Base-by-base conservation (phyloP, 2,113 vertebrate genomes). In the Bostrychus sinensis region DNA sequence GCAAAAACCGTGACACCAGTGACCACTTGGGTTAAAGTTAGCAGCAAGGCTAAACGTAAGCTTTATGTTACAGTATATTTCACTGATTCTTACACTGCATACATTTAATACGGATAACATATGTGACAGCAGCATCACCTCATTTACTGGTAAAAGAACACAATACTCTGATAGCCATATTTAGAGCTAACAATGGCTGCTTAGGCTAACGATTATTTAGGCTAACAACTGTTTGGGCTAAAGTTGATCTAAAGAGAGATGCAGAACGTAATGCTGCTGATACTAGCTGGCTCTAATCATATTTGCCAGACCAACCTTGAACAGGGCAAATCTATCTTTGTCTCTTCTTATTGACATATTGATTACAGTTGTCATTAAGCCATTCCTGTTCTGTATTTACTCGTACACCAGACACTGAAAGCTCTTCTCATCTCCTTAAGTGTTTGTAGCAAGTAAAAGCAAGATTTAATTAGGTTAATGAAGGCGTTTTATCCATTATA, bases 281-380 rank as follows among this genome's bases (percentile, higher is more conserved):
- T n/a, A n/a, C n/a, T n/a, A n/a, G n/a, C n/a, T n/a, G n/a, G n/a
- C n/a, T n/a, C n/a, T n/a, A n/a, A n/a, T n/a, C n/a, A n/a, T n/a
- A n/a, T n/a, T n/a, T n/a, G n/a, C n/a, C 17, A 23, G 43, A 22
- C 22, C 43, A 46, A 46, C 43, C 43, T 46, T 46, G 43, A 46
- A 4, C 43, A 23, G 43, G 41, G 20, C 41, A n/a, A n/a, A n/a
- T n/a, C n/a, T n/a, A 20, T 25, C 20, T 46, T 23, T 13, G 43
- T 46, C 43, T 46, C 11, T 19, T 23, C 43, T 46, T 46, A 46
- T 46, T 46, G 43, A 46, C 43, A 23, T 46, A 46, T 46, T 46
- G 43, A 46, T 46, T 5, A 0, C 22, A 13, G 11, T 20, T 14
- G 43, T 46, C 43, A 46, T 46, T 23, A 46, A 46, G 19, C 4